phyloP scores from a whole-genome alignment of 2,888 invertebrate genomes.

The Lithophane ornitopus region DNA sequence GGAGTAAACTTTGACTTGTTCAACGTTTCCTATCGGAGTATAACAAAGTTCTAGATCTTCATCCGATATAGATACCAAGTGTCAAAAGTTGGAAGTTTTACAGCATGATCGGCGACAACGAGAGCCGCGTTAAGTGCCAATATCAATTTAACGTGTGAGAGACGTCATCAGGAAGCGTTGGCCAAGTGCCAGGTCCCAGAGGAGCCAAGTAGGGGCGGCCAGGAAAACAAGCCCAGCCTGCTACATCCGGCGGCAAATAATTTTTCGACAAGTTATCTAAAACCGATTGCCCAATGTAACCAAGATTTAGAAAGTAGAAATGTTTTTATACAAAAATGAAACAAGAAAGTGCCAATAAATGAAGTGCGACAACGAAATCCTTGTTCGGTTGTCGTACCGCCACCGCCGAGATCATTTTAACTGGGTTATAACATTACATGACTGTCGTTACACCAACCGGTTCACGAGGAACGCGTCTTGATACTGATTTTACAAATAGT shows the following conservation, averaged over 20 bases:
- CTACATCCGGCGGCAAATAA: conserved; percentile 70
- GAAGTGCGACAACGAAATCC: conserved; percentile 39
- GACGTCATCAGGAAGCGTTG: conserved; percentile 81
- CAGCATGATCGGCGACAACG: conserved; percentile 75
- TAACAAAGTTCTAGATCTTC: conserved; percentile 38
- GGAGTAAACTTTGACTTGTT: conserved; percentile 29
- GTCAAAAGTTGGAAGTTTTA: conserved; percentile 72
- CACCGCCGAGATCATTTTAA: conserved; percentile 48
- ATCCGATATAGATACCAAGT: conserved; percentile 45
- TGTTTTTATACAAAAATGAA: conserved; percentile 29
- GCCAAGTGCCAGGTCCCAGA: conserved; percentile 75
- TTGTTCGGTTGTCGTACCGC: conserved; percentile 24
- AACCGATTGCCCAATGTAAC: conserved; percentile 57
- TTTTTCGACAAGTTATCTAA: conserved; percentile 65
- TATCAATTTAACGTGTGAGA: conserved; percentile 85
- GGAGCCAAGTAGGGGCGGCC: conserved; percentile 76
- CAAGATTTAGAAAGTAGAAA: conserved; percentile 41
- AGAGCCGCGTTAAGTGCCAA: conserved; percentile 81
- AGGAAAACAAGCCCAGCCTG: conserved; percentile 76
- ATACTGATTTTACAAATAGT: conserved; percentile 33
- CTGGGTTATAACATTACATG: conserved; percentile 54
- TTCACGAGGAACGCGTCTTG: conserved; percentile 40
- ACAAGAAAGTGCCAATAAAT: conserved; percentile 42
- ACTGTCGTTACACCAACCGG: conserved; percentile 55
- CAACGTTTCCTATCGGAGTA: conserved; percentile 18